A percentile compares a stretch with the other conserved stretches of the same genome.
phyloP scores from a whole-genome alignment of 2,888 invertebrate species.

The Ephialtes manifestator region DNA sequence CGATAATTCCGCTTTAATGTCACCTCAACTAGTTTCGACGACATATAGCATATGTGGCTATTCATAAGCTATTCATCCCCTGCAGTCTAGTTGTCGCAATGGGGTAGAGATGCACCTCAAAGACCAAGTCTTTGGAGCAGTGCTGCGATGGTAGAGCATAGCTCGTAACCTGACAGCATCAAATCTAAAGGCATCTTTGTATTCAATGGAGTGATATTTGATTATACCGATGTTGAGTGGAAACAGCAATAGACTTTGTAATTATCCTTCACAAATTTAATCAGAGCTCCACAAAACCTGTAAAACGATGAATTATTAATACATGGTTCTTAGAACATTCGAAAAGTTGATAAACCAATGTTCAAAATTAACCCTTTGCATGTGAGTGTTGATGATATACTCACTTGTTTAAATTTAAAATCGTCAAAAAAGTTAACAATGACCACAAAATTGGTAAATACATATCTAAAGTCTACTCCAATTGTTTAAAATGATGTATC shows the following conservation, averaged over 20 bases:
- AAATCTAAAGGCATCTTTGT: neutral
- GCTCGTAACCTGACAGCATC: neutral
- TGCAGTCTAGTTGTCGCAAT: slow-evolving; percentile 38
- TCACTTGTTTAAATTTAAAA: no score
- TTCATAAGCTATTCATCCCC: slow-evolving; percentile 43
- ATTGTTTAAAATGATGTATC: no score
- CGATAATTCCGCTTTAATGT: slow-evolving; percentile 40
- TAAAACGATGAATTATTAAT: no score
- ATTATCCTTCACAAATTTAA: neutral
- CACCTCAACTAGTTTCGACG: slow-evolving; percentile 37
- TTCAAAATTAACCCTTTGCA: no score
- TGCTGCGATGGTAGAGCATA: neutral
- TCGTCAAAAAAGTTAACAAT: no score
- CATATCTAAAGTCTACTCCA: no score
- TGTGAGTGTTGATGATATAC: no score
- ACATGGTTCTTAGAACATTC: no score
- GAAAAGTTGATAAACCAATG: no score
- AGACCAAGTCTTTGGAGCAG: slow-evolving; percentile 25
- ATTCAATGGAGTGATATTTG: neutral
- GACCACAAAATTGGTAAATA: no score
- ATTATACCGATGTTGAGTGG: neutral
- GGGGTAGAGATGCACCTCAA: neutral
- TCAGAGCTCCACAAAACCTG: neutral
- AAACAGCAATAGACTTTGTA: neutral
- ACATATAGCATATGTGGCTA: slow-evolving; percentile 52